A percentile compares a stretch with the other conserved stretches of the same genome.
Evolutionary conservation across 2,113 vertebrate genomes (phyloP).

Genomic region (Chionodraco myersi): DNA sequence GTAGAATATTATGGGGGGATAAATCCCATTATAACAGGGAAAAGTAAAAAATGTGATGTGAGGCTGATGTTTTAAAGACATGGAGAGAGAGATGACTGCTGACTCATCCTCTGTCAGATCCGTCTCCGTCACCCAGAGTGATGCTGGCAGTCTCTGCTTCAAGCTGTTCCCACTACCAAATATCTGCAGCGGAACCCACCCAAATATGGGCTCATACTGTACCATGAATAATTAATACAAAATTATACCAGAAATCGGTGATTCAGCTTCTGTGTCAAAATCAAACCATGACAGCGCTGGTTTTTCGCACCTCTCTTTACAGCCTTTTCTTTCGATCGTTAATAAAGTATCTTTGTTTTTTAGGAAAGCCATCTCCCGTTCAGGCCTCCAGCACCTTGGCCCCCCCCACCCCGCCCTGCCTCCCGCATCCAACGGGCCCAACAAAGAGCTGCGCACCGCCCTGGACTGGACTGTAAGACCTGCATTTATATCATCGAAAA

Average conservation of each 20-base stretch:
- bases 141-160: slow-evolving; percentile 60
- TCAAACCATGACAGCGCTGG: neutral
- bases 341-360: neutral
- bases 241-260: slow-evolving; percentile 28
- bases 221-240: slow-evolving; percentile 54
- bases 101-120: slow-evolving; percentile 69
- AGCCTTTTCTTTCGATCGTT: neutral
- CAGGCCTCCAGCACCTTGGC: slow-evolving; percentile 95
- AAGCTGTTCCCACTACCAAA: slow-evolving; percentile 67
- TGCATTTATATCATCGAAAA: neutral
- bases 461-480: slow-evolving; percentile 97
- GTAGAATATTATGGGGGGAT: no score
- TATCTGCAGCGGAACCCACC: slow-evolving; percentile 50
- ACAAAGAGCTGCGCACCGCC: slow-evolving; percentile 90
- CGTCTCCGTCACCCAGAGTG: slow-evolving; percentile 63
- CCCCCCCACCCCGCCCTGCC: slow-evolving; percentile 88
- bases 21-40: no score
- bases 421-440: slow-evolving; percentile 92
- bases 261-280: slow-evolving; percentile 1
- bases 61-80: slow-evolving; percentile 4
- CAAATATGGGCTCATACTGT: slow-evolving; percentile 21
- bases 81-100: slow-evolving; percentile 49
- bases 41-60: neutral
- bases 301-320: neutral
- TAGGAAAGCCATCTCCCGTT: slow-evolving; percentile 99